These are phyloP conservation scores for Eupithecia tripunctaria DNA, from an alignment of 2,888 invertebrate species.

Conservation along the genomic window DNA sequence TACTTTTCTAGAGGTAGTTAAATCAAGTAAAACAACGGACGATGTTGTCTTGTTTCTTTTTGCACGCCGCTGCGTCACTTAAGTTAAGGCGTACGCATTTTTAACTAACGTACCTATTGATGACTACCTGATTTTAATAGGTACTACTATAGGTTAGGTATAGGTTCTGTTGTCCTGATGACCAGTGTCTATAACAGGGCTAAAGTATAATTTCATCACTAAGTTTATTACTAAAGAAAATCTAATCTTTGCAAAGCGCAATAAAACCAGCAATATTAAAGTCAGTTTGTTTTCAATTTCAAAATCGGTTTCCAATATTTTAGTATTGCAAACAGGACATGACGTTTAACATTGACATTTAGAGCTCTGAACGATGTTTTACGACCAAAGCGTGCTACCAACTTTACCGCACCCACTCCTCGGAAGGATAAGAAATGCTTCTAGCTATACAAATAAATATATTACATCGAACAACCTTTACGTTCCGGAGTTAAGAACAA, in stretches of 20 bases:
- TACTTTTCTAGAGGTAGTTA: not conserved
- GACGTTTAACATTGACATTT: conserved; percentile 72
- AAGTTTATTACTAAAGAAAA: not conserved
- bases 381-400: conserved; percentile 52
- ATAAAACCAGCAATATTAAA: conserved; percentile 5
- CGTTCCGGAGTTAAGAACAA: too few species aligned
- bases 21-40: not conserved
- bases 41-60: not conserved
- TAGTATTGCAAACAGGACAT: conserved; percentile 24
- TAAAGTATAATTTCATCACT: not conserved
- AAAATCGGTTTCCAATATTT: conserved; percentile 12
- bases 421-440: conserved; percentile 16
- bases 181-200: not conserved
- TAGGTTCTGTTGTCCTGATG: too few species aligned
- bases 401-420: conserved; percentile 28
- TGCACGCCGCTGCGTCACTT: not conserved
- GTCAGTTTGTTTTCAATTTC: conserved; percentile 11
- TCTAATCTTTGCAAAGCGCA: not conserved
- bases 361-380: conserved; percentile 68
- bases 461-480: too few species aligned
- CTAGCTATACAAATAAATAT: not conserved
- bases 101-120: too few species aligned
- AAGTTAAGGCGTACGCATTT: not conserved
- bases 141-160: too few species aligned
- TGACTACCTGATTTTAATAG: too few species aligned